Evolutionary conservation across 2,797 vertebrate species (phyloP).

Genomic region (Pangasius krempfi): DNA sequence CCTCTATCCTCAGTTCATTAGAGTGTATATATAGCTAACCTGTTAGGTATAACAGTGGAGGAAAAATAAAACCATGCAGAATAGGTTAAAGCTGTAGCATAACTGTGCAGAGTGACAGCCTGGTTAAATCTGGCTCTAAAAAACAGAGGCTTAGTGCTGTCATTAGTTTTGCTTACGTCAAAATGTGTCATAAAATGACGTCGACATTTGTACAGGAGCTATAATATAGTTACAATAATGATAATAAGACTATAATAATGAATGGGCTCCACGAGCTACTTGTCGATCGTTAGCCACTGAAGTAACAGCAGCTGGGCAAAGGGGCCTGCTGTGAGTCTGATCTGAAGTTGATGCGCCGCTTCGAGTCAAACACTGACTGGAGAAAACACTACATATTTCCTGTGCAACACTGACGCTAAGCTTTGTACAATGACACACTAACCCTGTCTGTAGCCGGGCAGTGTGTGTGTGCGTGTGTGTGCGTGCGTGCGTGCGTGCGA

Average conservation of each 20-base stretch:
- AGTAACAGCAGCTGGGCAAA: not conserved
- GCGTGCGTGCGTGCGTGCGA: not conserved
- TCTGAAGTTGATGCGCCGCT: not conserved
- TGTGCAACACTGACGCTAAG: not conserved
- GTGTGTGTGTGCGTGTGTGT: not conserved
- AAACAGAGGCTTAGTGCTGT: not conserved
- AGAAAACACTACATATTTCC: not conserved
- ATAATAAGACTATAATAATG: not conserved
- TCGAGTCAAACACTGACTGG: too few species aligned
- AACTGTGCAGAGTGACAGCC: not conserved
- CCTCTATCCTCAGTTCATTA: not conserved
- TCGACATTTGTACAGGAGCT: not conserved
- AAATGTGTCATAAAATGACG: not conserved
- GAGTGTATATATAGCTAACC: not conserved
- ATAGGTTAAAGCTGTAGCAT: not conserved
- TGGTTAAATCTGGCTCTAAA: not conserved
- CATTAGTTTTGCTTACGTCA: not conserved
- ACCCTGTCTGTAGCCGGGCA: not conserved
- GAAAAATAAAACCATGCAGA: not conserved
- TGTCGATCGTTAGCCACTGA: not conserved
- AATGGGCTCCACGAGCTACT: too few species aligned
- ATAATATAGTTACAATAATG: conserved; percentile 25
- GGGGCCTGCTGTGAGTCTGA: not conserved
- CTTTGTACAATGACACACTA: not conserved
- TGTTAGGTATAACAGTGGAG: not conserved